Conservation (phyloP, 2,113 vertebrate species). For the Laterallus jamaicensis region DNA sequence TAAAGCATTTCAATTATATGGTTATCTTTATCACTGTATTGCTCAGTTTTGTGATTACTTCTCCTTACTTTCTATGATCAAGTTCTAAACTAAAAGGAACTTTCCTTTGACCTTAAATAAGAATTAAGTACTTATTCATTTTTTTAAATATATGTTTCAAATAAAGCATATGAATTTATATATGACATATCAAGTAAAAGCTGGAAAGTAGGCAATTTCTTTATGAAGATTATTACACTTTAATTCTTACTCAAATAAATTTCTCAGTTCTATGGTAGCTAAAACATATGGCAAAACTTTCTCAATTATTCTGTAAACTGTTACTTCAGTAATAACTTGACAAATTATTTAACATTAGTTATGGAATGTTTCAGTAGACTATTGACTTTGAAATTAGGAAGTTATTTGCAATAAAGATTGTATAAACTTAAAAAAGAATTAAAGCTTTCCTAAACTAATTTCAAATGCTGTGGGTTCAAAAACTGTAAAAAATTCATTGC, state of each 20-base stretch:
- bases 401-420: neutral
- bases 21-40: neutral
- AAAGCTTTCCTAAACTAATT: neutral
- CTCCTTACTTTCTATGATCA: neutral
- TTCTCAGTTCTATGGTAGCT: neutral
- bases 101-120: neutral
- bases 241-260: neutral
- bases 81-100: neutral
- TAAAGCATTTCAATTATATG: neutral
- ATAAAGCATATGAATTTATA: neutral
- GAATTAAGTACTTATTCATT: neutral
- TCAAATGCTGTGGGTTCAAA: neutral
- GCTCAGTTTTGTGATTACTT: neutral
- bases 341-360: neutral
- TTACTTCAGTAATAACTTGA: neutral
- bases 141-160: neutral
- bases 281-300: neutral
- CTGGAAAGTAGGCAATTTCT: neutral
- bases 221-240: neutral
- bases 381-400: neutral
- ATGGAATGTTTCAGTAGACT: neutral
- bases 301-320: neutral
- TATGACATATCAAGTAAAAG: neutral
- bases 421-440: neutral
- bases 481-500: neutral